Evolutionary conservation across 2,888 invertebrate species (phyloP), one percentile per base, ranked within the genome.

Genomic region (Agonopterix heracliana): DNA sequence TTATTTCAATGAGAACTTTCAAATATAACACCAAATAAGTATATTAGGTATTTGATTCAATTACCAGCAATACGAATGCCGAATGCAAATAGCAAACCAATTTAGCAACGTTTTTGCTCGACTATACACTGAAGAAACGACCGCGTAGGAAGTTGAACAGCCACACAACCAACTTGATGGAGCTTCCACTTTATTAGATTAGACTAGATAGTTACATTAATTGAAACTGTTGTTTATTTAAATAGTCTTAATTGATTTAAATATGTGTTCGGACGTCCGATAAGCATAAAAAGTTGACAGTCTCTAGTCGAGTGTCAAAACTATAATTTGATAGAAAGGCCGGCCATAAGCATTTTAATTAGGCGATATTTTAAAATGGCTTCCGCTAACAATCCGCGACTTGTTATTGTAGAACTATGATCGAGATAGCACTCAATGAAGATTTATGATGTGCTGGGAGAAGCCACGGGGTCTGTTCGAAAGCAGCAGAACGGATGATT

Each of bases 211-310:
- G 67, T 69, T 75, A 74, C 78, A 72, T 65, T 81, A 81, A 83
- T 82, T 70, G 78, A 78, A 76, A 65, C 59, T 59, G 63, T 71
- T 68, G 74, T 76, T 70, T 67, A 65, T 68, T 66, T 74, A 76
- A 76, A 74, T 61, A 64, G 55, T 64, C 63, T 68, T 77, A 78
- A 82, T 81, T 79, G 74, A 76, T 78, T 75, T 68, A 68, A 75
- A 71, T 68, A 68, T 60, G 59, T 54, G 60, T 57, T 51, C 56
- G 53, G 53, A 45, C 55, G 54, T 57, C 66, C 59, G 61, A 61
- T 66, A 61, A 54, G 73, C 63, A 65, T 65, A 64, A 69, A 74
- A 75, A 71, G 70, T 62, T 71, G 70, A 74, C 67, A 59, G 63
- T 60, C 54, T 60, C 57, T 59, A 61, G 68, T 60, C 61, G 54